Evolutionary conservation across 2,113 vertebrate genomes (phyloP).

Genomic region (Sakesphorus luctuosus): DNA sequence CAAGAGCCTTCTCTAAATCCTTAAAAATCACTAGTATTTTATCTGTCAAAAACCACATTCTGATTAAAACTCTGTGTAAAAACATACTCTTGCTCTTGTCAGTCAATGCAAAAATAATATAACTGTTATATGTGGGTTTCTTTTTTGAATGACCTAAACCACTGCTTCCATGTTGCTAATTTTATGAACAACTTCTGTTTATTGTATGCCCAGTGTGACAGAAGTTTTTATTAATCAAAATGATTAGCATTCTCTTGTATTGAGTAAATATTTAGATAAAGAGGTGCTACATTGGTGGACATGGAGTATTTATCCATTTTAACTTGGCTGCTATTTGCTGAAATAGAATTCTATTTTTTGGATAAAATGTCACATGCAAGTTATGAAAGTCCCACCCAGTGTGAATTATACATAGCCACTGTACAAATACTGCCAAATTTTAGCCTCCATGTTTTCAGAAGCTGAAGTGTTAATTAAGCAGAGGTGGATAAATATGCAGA

Average conservation of each 20-base stretch:
- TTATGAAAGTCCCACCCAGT: background rate
- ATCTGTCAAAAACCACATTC: background rate
- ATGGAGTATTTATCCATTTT: background rate
- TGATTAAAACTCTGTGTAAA: background rate
- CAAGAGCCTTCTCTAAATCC: background rate
- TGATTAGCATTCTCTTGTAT: background rate
- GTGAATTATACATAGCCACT: background rate
- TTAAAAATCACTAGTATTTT: slow-evolving; percentile 1
- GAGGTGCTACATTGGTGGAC: background rate
- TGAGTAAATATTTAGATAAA: background rate
- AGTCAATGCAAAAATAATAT: background rate
- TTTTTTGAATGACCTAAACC: background rate
- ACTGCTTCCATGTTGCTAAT: background rate
- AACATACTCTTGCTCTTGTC: background rate
- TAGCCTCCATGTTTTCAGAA: background rate
- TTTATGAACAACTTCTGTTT: background rate
- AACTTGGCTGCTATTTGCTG: background rate
- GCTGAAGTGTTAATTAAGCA: background rate
- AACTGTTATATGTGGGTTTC: background rate
- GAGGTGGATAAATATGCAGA: background rate
- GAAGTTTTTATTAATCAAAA: background rate
- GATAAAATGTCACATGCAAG: background rate
- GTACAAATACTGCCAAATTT: background rate
- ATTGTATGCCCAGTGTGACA: background rate
- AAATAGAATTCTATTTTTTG: background rate